Conservation (phyloP, 1,140 invertebrate species). For the Drosophila pectinifera region DNA sequence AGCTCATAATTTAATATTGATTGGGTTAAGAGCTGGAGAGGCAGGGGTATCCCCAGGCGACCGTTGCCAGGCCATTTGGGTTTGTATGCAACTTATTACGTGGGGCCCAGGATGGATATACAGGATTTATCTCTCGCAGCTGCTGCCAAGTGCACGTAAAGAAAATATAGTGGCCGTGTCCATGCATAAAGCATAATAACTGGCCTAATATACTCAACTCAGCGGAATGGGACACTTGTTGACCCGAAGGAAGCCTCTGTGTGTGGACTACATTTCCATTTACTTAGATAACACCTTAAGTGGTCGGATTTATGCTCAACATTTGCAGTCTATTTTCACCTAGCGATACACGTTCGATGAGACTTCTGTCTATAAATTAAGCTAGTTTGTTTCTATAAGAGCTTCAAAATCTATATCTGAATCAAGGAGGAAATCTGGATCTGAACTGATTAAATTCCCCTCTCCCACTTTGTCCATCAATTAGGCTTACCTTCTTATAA, state of each 20-base stretch:
- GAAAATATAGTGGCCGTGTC: conserved; percentile 13
- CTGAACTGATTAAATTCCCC: no score
- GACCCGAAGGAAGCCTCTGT: neutral
- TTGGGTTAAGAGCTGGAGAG: conserved; percentile 43
- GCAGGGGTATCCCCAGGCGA: neutral
- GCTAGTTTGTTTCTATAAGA: neutral
- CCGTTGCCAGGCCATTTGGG: conserved; percentile 36
- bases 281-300: conserved; percentile 4
- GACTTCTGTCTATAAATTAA: neutral
- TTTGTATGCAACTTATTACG: conserved; percentile 50
- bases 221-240: conserved; percentile 38
- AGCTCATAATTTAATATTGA: conserved; percentile 67
- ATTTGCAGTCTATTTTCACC: neutral
- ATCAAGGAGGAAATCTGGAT: no score
- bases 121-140: conserved; percentile 17
- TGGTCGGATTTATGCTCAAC: neutral
- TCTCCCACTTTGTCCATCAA: no score
- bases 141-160: conserved; percentile 28
- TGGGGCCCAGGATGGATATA: conserved; percentile 14
- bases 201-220: conserved; percentile 14
- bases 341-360: neutral
- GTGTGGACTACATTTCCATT: neutral
- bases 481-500: no score
- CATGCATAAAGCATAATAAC: conserved; percentile 3
- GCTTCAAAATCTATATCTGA: neutral